Conservation (phyloP, 2,888 invertebrate species). For the Meliscaeva auricollis region DNA sequence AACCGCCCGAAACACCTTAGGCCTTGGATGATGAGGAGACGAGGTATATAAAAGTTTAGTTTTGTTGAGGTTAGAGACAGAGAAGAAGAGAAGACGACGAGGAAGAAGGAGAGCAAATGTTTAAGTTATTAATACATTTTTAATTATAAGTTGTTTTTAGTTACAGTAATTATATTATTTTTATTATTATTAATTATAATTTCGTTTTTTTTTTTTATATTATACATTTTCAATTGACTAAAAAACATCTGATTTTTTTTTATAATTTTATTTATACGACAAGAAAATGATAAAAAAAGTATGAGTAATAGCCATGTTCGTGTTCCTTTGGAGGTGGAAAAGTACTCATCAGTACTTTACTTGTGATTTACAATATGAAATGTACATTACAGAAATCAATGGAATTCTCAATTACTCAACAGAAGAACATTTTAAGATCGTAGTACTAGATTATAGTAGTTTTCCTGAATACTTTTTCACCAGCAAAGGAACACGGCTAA, state of each 20-base stretch:
- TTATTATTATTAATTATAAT: conserved; percentile 60
- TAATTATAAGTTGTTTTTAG: conserved; percentile 75
- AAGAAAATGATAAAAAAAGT: conserved; percentile 18
- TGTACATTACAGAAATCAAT: no score
- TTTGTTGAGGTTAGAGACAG: conserved; percentile 11
- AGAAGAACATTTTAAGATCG: no score
- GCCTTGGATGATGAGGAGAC: neutral
- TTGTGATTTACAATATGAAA: no score
- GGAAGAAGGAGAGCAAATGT: conserved; percentile 64
- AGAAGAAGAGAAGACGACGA: neutral
- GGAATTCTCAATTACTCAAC: no score
- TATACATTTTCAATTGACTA: conserved; percentile 46
- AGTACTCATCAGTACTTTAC: no score
- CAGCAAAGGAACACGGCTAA: no score
- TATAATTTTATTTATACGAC: conserved; percentile 65
- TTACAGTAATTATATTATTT: conserved; percentile 74
- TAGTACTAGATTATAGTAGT: no score
- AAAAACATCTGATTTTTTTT: conserved; percentile 50
- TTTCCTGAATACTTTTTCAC: no score
- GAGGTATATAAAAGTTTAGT: conserved; percentile 31
- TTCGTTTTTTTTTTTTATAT: conserved; percentile 55
- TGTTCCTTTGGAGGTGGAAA: no score
- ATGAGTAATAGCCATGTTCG: no score
- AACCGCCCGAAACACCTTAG: conserved; percentile 84
- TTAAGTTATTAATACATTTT: conserved; percentile 76